Evolutionary conservation across 2,113 vertebrate species (phyloP), one percentile per base, ranked within the genome.

Genomic region (Philantomba maxwellii): DNA sequence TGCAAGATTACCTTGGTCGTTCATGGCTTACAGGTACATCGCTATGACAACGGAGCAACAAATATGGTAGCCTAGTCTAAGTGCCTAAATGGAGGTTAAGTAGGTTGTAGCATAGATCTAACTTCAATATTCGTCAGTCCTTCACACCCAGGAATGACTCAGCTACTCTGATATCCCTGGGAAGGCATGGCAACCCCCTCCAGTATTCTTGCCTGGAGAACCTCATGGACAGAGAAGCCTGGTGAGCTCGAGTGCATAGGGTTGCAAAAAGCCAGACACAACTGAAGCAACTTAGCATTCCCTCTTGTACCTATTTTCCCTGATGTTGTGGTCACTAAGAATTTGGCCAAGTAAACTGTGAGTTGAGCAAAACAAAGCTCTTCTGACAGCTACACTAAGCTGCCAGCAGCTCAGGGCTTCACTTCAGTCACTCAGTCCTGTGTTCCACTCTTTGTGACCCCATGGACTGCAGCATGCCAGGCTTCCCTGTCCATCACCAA

Each of bases 161-260:
- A n/a, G 4, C 5, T 47, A 85, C 36, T 82, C 45, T 62, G 4
- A 0, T 19, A 26, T 28, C 21, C 28, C 9, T 8, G 66, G 66
- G 19, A 39, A 70, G 2, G 19, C 19, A 23, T 23, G n/a, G n/a
- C 66, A 70, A 39, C 5, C 66, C 10, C n/a, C 66, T 73, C n/a
- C 19, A 73, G 21, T 73, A 25, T 73, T 73, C 66, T 39, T 39
- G 66, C n/a, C n/a, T 73, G 19, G 66, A 39, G 36, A 73, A 39
- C 19, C 10, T 23, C 5, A 73, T 21, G 21, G 19, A 25, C 66
- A 25, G n/a, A 73, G n/a, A 39, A 73, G 66, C n/a, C 66, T 39
- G 5, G 19, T 5, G 10, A 39, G 66, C 36, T 39, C 0, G 0
- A 39, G 10, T 25, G 5, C n/a, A 25, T 39, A 39, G 5, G n/a